Base-by-base conservation (phyloP, 2,888 invertebrate genomes). In the Platerodrilus igneus region DNA sequence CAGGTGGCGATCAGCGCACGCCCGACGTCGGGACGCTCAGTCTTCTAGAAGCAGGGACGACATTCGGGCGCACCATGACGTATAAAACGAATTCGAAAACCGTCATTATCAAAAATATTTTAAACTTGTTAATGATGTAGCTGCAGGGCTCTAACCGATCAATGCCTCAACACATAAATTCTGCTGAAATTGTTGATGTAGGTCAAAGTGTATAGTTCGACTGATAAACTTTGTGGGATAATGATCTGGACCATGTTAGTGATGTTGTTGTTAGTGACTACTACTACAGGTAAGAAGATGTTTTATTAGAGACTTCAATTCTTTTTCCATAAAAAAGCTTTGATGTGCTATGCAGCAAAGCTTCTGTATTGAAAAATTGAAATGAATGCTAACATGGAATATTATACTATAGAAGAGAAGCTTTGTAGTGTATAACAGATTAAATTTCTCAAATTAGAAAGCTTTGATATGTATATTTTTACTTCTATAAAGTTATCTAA, bases 21-120 rank as follows among this genome's bases (percentile, higher is more conserved):
- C 55, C 48, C 57, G 54, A 59, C 59, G 57, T 57, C 57, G 56
- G 55, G 59, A 56, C 59, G 59, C 58, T 58, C 55, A 61, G 61
- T 61, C 55, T 58, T 57, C 54, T 55, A 57, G 57, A 51, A 54
- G 59, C 55, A 54, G 47, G 47, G 51, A 44, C 41, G 41, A 46
- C 45, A 48, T 48, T 44, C 48, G 53, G 56, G 50, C 51, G 53
- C 51, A 46, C 44, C 45, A 51, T 51, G 54, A 49, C 48, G 50
- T 35, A 31, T 11, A 28, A 31, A 17, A 40, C 29, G 27, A 27
- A 21, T 32, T 26, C 31, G 29, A 17, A 30, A 44, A 37, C 28
- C 32, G 32, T 45, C 37, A 36, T 26, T 42, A 27, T 27, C n/a
- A n/a, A n/a, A n/a, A n/a, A n/a, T n/a, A n/a, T n/a, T n/a, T n/a